These are phyloP conservation scores for Chrysochloris asiatica DNA, from an alignment of 2,113 vertebrate species.

Conservation along the genomic window DNA sequence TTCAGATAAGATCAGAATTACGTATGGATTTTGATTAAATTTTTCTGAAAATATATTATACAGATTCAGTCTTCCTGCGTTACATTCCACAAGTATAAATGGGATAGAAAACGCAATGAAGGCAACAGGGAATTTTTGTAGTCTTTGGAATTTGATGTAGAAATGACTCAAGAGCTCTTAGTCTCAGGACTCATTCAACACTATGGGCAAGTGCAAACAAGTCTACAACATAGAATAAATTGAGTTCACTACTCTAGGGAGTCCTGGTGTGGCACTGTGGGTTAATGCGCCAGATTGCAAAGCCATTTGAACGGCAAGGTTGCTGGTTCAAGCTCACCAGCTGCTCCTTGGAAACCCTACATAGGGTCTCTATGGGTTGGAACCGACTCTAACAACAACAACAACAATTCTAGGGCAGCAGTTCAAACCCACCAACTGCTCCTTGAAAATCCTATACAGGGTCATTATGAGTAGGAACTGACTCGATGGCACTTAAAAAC, in stretches of 20 bases:
- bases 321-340: too few relatives aligned
- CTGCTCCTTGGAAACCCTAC: too few relatives aligned
- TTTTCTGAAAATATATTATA: slow-evolving; percentile 7
- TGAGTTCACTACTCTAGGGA: neutral
- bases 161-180: neutral
- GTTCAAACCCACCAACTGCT: too few relatives aligned
- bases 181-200: neutral
- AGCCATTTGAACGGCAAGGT: too few relatives aligned
- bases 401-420: too few relatives aligned
- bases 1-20: neutral
- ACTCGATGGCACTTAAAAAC: too few relatives aligned
- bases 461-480: too few relatives aligned
- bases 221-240: neutral
- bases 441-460: too few relatives aligned
- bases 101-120: neutral
- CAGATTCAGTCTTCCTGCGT: neutral
- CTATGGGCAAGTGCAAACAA: neutral
- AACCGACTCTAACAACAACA: too few relatives aligned
- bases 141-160: neutral
- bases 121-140: neutral
- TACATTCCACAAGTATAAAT: neutral
- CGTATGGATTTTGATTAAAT: neutral
- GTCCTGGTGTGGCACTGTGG: too few relatives aligned
- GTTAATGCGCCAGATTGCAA: too few relatives aligned
- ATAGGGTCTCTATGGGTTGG: too few relatives aligned